Evolutionary conservation across 2,888 invertebrate genomes (phyloP).

Genomic region (Andrena fulva): DNA sequence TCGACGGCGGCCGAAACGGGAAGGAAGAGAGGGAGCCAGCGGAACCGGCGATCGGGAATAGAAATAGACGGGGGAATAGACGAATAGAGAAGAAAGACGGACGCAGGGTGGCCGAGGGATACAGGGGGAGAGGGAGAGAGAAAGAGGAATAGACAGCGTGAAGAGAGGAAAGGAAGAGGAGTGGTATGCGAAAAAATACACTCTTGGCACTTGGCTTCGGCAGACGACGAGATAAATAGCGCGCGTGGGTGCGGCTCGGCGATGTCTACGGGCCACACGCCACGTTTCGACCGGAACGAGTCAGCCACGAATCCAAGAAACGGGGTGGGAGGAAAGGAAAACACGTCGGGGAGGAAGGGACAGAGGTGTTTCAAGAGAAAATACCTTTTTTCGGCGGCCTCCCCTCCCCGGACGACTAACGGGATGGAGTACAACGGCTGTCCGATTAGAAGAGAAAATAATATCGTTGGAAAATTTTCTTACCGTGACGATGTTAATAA

Average conservation of each 20-base stretch:
- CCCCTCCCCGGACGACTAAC: not conserved
- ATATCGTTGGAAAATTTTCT: too few relatives aligned
- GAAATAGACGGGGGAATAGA: slow-evolving; percentile 53
- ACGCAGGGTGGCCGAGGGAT: not conserved
- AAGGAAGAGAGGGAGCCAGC: not conserved
- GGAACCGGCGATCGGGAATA: slow-evolving; percentile 27
- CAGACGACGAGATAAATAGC: slow-evolving; percentile 81
- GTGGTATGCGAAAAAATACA: slow-evolving; percentile 77
- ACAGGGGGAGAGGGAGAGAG: slow-evolving; percentile 6
- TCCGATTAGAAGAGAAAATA: not conserved
- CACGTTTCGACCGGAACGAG: slow-evolving; percentile 73
- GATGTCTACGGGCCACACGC: slow-evolving; percentile 79
- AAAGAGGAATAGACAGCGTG: slow-evolving; percentile 1
- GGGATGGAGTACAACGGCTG: too few relatives aligned
- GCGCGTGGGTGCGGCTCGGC: slow-evolving; percentile 81
- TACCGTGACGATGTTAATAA: too few relatives aligned
- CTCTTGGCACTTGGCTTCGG: slow-evolving; percentile 80
- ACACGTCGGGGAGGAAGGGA: slow-evolving; percentile 18
- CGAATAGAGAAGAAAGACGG: slow-evolving; percentile 45
- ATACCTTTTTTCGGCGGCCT: not conserved
- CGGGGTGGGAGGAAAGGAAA: slow-evolving; percentile 33
- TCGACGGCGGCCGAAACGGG: not conserved
- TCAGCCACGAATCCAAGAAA: slow-evolving; percentile 50
- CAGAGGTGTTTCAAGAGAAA: slow-evolving; percentile 7
- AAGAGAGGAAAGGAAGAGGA: slow-evolving; percentile 20